Conservation (phyloP, 1,140 invertebrate genomes). For the Oncopodura yosiiana region DNA sequence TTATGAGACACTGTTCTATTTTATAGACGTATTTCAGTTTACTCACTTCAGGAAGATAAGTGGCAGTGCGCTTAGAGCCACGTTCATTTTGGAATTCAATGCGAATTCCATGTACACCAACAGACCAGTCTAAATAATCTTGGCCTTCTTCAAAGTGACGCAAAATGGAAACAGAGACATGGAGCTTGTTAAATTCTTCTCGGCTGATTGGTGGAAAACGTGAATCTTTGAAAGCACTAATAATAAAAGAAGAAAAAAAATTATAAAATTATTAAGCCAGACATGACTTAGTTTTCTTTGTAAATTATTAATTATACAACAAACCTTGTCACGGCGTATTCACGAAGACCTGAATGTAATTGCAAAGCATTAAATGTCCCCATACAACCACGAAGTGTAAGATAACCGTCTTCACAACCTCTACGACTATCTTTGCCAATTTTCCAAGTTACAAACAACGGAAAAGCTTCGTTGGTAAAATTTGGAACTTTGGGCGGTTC, state of each 20-base stretch:
- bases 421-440: conserved; percentile 78
- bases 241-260: conserved; percentile 6
- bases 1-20: too few species aligned
- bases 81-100: conserved; percentile 96
- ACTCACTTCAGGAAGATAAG: conserved; percentile 95
- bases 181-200: conserved; percentile 83
- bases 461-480: conserved; percentile 89
- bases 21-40: too few species aligned
- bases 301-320: neutral
- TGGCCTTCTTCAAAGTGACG: conserved; percentile 88
- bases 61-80: conserved; percentile 88
- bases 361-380: conserved; percentile 92
- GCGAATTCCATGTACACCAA: conserved; percentile 93
- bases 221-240: conserved; percentile 92
- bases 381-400: conserved; percentile 88
- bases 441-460: conserved; percentile 97
- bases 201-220: conserved; percentile 90
- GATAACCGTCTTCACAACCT: too few species aligned
- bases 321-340: conserved; percentile 88
- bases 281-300: neutral
- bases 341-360: conserved; percentile 80
- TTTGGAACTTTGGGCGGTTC: conserved; percentile 78
- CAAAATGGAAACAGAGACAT: conserved; percentile 92
- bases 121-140: conserved; percentile 94
- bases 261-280: neutral